These are phyloP conservation scores for Eunapius fragilis DNA, from an alignment of 37 sponge, comb jelly and placozoan species.

Conservation along the genomic window DNA sequence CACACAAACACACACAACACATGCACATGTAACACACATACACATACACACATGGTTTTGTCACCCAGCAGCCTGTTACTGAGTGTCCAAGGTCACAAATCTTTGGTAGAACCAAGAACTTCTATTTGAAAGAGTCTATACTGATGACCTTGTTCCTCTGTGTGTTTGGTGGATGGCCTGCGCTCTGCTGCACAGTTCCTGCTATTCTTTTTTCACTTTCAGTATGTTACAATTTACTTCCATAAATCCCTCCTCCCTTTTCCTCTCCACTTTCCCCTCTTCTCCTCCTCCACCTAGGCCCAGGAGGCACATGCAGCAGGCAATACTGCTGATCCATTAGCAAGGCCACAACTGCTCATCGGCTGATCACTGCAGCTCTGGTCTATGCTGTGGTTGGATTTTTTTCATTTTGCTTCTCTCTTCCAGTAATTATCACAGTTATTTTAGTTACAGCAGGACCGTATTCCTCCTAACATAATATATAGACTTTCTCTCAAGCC, in stretches of 20 bases:
- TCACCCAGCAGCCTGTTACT: neutral
- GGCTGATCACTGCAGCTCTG: neutral
- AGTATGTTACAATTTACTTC: neutral
- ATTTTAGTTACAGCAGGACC: no score
- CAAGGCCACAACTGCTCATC: neutral
- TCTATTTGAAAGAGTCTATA: neutral
- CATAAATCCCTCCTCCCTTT: no score
- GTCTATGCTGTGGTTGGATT: neutral
- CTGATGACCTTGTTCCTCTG: neutral
- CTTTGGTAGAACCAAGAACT: neutral
- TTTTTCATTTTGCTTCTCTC: no score
- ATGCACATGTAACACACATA: neutral
- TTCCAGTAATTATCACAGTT: no score
- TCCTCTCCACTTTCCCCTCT: neutral
- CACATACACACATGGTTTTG: neutral
- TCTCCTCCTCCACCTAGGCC: neutral
- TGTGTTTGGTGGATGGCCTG: neutral
- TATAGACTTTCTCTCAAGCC: no score
- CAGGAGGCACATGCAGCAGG: neutral
- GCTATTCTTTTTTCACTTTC: neutral
- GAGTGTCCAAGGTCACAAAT: neutral
- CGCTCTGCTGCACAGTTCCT: neutral
- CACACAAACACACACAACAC: neutral
- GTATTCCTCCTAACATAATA: no score
- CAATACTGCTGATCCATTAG: neutral